phyloP scores from a whole-genome alignment of 2,797 vertebrate genomes.

The Nannoperca obscura region DNA sequence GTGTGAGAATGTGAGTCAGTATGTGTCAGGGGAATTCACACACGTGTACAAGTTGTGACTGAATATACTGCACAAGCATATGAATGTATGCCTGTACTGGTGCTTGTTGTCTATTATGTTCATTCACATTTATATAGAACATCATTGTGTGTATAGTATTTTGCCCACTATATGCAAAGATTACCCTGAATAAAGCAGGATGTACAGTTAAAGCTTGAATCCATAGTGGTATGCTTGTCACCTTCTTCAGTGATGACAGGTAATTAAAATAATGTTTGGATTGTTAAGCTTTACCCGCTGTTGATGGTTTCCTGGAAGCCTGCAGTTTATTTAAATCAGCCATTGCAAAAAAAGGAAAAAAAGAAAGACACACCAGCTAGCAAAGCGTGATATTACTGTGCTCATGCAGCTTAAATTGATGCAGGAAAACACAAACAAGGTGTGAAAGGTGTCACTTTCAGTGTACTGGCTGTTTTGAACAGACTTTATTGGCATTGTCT shows the following conservation, averaged over 20 bases:
- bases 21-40: conserved; percentile 19
- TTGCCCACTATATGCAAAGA: neutral
- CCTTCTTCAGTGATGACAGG: conserved; percentile 14
- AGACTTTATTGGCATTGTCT: conserved; percentile 28
- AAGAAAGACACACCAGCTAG: conserved; percentile 3
- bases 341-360: neutral
- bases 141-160: neutral
- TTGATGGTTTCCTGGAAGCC: conserved; percentile 15
- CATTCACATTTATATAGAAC: conserved; percentile 12
- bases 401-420: conserved; percentile 45
- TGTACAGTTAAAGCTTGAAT: conserved; percentile 25
- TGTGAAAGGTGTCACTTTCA: conserved; percentile 47
- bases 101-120: conserved; percentile 12
- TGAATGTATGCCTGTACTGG: neutral
- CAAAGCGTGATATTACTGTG: conserved; percentile 23
- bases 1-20: neutral
- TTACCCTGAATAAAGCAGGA: neutral
- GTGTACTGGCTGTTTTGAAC: conserved; percentile 24
- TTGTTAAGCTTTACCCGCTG: conserved; percentile 20
- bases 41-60: conserved; percentile 14
- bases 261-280: conserved; percentile 50
- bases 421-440: conserved; percentile 37
- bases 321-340: conserved; percentile 21
- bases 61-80: conserved; percentile 1
- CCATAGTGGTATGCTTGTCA: conserved; percentile 20